Evolutionary conservation across 2,797 vertebrate genomes (phyloP).

Genomic region (Silurus lanzhouensis): DNA sequence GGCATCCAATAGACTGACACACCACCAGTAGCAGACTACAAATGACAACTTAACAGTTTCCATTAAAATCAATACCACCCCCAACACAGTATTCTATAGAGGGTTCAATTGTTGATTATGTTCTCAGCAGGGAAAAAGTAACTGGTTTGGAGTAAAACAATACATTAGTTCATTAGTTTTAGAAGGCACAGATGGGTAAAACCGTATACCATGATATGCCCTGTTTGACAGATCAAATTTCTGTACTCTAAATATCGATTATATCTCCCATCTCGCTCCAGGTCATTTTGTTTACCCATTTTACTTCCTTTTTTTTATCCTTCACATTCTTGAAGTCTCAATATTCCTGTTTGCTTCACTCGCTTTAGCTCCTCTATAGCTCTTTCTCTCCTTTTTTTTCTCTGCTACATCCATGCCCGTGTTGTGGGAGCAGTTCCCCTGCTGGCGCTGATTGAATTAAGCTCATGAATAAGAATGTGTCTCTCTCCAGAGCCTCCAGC

Average conservation of each 20-base stretch:
- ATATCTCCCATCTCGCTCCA: not conserved
- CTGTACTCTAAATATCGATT: not conserved
- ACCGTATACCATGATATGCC: not conserved
- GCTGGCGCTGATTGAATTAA: slow-evolving; percentile 72
- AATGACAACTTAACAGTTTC: too few relatives aligned
- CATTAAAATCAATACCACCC: too few relatives aligned
- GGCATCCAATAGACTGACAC: too few relatives aligned
- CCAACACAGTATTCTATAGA: too few relatives aligned
- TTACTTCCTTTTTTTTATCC: not conserved
- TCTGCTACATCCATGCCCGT: slow-evolving; percentile 9
- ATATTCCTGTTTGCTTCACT: not conserved
- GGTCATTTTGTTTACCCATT: not conserved
- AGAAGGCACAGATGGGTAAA: not conserved
- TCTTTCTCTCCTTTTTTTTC: slow-evolving; percentile 23
- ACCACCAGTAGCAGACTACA: too few relatives aligned
- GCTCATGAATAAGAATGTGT: slow-evolving; percentile 74
- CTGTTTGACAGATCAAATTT: not conserved
- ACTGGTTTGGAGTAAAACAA: not conserved
- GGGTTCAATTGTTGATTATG: too few relatives aligned
- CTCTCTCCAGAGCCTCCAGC: slow-evolving; percentile 45
- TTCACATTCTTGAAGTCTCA: not conserved
- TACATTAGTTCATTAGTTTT: not conserved
- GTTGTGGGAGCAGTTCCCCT: slow-evolving; percentile 43
- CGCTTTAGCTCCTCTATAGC: not conserved
- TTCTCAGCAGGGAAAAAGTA: not conserved